Evolutionary conservation across 2,888 invertebrate genomes (phyloP), one percentile per base, ranked within the genome.

Genomic region (Protodeltote pygarga): DNA sequence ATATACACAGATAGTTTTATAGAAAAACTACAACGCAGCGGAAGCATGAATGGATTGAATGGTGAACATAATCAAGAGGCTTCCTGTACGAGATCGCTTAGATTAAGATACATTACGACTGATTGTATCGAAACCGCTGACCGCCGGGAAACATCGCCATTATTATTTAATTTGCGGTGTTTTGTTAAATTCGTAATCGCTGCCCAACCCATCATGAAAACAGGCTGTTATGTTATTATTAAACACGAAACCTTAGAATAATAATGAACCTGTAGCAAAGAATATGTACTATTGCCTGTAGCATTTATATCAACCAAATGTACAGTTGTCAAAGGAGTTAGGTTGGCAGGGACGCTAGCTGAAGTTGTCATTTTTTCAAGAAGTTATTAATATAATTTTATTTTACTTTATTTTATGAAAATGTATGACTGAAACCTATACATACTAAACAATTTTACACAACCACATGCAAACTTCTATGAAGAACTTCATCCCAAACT

Each of bases 1-100:
- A 55, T 58, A 46, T 27, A 39, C 35, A 51, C 13, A 4, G 46
- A 58, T 47, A 45, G 51, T 47, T 47, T 54, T 24, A 52, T 59
- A 46, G 39, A 42, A 59, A 58, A 51, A 29, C 49, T 32, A 52
- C 46, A 50, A 45, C 42, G 2, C 35, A 44, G 28, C 63, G 66
- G 66, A 63, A 51, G 53, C 47, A 21, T 29, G 46, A 49, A 45
- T 32, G 42, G 27, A 42, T 45, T 63, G 55, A 53, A 59, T 66
- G 51, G 55, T 65, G 59, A 41, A 49, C 45, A 49, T 66, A 66
- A 66, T 66, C 44, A 49, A 29, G 28, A 28, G 6, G 50, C 39
- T 57, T 66, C 65, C 63, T 51, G 55, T 44, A 40, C 21, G 23
- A 46, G 31, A 66, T 57, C 41, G 42, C 37, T 42, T 39, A 39